Percentiles rank a stretch among this genome's conserved stretches.
Conservation (phyloP, 2,888 invertebrate genomes). For the Oscheius sp. region DNA sequence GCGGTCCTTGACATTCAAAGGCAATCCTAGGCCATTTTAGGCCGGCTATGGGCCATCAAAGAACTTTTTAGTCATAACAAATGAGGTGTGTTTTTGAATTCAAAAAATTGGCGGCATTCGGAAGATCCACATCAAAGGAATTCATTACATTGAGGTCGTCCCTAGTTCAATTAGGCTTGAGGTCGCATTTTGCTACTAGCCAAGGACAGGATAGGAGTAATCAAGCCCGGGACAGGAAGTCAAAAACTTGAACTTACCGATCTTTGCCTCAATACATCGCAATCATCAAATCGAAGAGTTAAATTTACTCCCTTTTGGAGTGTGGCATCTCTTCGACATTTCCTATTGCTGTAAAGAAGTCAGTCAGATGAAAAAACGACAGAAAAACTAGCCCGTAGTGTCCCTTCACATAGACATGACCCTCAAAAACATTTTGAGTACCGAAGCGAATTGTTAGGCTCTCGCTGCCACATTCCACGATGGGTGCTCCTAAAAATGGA, state of each 20-base stretch:
- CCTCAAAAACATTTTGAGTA: constrained; percentile 63
- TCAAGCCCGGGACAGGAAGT: constrained; percentile 11
- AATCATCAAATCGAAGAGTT: constrained; percentile 60
- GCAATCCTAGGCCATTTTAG: constrained; percentile 10
- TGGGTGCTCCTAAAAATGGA: constrained; percentile 52
- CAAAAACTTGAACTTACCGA: constrained; percentile 54
- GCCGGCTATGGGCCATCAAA: background rate
- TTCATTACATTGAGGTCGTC: constrained; percentile 24
- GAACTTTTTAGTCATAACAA: background rate
- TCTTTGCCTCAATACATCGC: constrained; percentile 64
- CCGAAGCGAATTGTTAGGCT: constrained; percentile 58
- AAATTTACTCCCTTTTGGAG: constrained; percentile 55
- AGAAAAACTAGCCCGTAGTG: constrained; percentile 46
- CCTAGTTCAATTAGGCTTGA: constrained; percentile 19
- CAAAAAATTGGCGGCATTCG: constrained; percentile 13
- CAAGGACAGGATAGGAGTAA: background rate
- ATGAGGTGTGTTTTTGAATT: background rate
- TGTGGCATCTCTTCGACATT: constrained; percentile 64
- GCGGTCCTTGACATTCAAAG: constrained; percentile 28
- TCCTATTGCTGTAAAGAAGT: constrained; percentile 46
- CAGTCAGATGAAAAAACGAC: background rate
- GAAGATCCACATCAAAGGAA: constrained; percentile 1
- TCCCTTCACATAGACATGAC: constrained; percentile 64
- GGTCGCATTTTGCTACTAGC: background rate
- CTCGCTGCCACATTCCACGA: constrained; percentile 61